Evolutionary conservation across 2,797 vertebrate species (phyloP).

Genomic region (Enteromius unitaeniatus): DNA sequence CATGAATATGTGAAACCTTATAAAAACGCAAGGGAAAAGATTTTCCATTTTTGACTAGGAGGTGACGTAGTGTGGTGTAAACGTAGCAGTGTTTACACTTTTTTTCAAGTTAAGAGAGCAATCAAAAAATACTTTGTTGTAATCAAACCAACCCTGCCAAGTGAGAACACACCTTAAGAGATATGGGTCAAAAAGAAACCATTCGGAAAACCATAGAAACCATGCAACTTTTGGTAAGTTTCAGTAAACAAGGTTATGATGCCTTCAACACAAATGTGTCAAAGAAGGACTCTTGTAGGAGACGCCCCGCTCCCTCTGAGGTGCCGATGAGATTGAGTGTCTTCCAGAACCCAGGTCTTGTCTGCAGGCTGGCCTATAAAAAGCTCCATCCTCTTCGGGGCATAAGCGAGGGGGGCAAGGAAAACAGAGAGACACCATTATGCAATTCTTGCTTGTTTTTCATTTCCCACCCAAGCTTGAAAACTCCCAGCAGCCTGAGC

Average conservation of each 20-base stretch:
- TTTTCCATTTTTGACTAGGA: no score
- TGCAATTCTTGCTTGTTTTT: conserved; percentile 62
- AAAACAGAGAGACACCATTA: conserved; percentile 57
- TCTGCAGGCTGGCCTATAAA: conserved; percentile 64
- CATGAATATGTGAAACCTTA: no score
- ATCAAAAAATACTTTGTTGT: no score
- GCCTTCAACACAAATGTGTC: background rate
- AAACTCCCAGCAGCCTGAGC: conserved; percentile 38
- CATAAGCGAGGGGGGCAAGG: conserved; percentile 44
- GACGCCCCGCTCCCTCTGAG: background rate
- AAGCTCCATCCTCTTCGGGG: conserved; percentile 56
- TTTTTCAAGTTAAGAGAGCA: no score
- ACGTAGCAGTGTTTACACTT: no score
- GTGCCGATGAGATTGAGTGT: conserved; percentile 3
- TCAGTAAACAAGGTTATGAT: background rate
- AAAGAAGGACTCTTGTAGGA: background rate
- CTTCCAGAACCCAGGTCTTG: conserved; percentile 30
- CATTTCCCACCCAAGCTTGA: conserved; percentile 37
- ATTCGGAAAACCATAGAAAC: background rate
- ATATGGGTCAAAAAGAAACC: background rate
- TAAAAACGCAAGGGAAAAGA: no score
- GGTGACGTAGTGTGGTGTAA: no score
- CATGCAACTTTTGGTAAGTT: background rate
- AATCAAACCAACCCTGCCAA: background rate
- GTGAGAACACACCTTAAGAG: background rate